These are phyloP conservation scores for Cariama cristata DNA, from an alignment of 2,113 vertebrate genomes.

Conservation along the genomic window DNA sequence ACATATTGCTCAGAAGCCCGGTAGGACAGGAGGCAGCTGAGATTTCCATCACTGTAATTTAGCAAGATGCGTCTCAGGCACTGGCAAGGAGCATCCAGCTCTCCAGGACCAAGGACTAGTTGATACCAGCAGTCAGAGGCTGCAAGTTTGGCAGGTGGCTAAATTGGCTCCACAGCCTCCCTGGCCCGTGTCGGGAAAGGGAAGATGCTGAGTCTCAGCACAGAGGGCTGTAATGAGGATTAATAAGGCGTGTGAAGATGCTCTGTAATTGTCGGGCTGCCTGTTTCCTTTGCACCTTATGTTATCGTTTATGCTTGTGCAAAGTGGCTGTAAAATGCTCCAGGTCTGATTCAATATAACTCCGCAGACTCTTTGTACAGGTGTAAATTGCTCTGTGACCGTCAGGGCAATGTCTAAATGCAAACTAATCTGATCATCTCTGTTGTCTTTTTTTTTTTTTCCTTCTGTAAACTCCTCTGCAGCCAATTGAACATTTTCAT, in stretches of 20 bases:
- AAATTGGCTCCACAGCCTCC: conserved; percentile 2
- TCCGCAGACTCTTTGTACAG: background rate
- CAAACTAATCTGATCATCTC: conserved; percentile 1
- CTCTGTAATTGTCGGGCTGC: conserved; percentile 56
- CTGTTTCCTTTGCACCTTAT: conserved; percentile 70
- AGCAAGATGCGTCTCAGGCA: background rate
- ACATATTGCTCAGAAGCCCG: background rate
- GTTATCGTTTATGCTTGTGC: conserved; percentile 52
- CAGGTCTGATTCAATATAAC: conserved; percentile 19
- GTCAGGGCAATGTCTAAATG: background rate
- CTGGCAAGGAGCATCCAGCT: background rate
- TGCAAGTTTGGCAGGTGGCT: conserved; percentile 1
- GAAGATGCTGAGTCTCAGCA: conserved; percentile 5
- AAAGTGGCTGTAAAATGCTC: conserved; percentile 63
- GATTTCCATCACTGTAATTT: background rate
- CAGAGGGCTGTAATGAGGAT: conserved; percentile 67
- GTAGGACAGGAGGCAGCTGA: background rate
- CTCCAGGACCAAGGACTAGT: background rate
- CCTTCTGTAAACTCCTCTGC: background rate
- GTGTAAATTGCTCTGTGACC: conserved; percentile 59
- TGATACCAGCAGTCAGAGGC: background rate
- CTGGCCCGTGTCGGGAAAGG: background rate
- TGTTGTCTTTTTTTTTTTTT: background rate
- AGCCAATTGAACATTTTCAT: background rate
- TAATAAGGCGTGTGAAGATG: conserved; percentile 66